Conservation (phyloP, 2,113 vertebrate species). For the Halichoerus grypus region DNA sequence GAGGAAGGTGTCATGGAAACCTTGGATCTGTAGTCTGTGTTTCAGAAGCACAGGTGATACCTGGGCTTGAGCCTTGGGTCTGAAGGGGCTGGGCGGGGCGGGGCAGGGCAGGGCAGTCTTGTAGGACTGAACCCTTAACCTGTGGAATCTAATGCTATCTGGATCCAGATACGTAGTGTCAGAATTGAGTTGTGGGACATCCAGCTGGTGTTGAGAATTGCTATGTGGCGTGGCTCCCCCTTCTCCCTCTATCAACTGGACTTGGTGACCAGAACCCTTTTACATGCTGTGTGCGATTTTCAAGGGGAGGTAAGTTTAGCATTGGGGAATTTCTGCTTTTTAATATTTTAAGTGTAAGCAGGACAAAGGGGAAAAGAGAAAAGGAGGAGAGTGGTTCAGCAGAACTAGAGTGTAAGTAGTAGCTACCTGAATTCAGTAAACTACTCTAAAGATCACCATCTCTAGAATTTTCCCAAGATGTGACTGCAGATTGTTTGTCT, state of each 20-base stretch:
- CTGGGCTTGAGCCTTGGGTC: neutral
- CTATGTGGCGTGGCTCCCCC: neutral
- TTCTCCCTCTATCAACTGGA: neutral
- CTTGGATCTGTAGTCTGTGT: neutral
- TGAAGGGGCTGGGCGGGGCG: neutral
- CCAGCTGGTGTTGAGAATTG: neutral
- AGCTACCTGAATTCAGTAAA: neutral
- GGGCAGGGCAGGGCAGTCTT: neutral
- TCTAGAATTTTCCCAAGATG: neutral
- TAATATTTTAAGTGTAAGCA: neutral
- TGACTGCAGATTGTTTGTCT: neutral
- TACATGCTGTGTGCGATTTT: neutral
- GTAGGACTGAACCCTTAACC: neutral
- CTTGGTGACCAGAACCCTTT: neutral
- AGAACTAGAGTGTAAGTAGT: neutral
- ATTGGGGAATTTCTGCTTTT: neutral
- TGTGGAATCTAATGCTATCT: neutral
- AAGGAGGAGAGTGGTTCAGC: neutral
- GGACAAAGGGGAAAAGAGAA: neutral
- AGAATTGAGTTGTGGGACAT: neutral
- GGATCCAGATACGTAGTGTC: neutral
- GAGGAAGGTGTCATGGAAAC: neutral
- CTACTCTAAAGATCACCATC: neutral
- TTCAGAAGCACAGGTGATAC: neutral
- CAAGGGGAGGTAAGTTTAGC: neutral